A percentile compares a stretch with the other conserved stretches of the same genome.
phyloP scores from a whole-genome alignment of 1,140 invertebrate species.

The Hypothenemus hampei region DNA sequence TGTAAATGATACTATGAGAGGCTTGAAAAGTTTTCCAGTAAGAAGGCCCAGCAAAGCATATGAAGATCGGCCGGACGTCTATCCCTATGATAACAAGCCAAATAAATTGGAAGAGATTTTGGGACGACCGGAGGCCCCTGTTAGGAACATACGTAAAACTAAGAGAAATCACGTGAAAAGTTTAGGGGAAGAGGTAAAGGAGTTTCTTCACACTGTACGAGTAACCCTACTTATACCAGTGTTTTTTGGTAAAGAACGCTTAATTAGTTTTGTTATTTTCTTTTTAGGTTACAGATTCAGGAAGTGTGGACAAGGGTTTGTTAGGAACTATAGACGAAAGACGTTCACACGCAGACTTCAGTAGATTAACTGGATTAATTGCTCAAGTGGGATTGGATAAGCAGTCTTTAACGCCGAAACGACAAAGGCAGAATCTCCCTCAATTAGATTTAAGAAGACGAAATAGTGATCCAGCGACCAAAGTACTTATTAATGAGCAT shows the following conservation, averaged over 20 bases:
- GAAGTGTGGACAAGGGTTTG: constrained; percentile 34
- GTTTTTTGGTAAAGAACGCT: neutral
- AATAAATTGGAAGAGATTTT: constrained; percentile 43
- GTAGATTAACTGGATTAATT: constrained; percentile 9
- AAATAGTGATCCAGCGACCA: constrained; percentile 69
- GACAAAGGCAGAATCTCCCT: constrained; percentile 47
- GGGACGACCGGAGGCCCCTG: constrained; percentile 41
- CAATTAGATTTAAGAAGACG: constrained; percentile 56
- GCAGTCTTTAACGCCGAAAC: constrained; percentile 46
- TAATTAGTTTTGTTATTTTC: neutral
- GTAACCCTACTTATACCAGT: neutral
- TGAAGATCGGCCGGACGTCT: constrained; percentile 34
- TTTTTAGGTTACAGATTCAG: constrained; percentile 36
- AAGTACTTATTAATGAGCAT: constrained; percentile 42
- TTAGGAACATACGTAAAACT: constrained; percentile 34
- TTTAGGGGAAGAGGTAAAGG: constrained; percentile 42
- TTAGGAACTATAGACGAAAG: constrained; percentile 44
- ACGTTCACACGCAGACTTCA: constrained; percentile 20
- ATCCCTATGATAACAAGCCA: constrained; percentile 36
- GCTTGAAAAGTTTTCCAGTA: constrained; percentile 34
- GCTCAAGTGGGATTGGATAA: constrained; percentile 26
- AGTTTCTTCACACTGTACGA: neutral
- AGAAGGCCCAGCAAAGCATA: constrained; percentile 20
- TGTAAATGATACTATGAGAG: constrained; percentile 40
- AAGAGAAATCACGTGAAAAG: constrained; percentile 42